Evolutionary conservation across 2,113 vertebrate species (phyloP).

Genomic region (Anthoscopus minutus): DNA sequence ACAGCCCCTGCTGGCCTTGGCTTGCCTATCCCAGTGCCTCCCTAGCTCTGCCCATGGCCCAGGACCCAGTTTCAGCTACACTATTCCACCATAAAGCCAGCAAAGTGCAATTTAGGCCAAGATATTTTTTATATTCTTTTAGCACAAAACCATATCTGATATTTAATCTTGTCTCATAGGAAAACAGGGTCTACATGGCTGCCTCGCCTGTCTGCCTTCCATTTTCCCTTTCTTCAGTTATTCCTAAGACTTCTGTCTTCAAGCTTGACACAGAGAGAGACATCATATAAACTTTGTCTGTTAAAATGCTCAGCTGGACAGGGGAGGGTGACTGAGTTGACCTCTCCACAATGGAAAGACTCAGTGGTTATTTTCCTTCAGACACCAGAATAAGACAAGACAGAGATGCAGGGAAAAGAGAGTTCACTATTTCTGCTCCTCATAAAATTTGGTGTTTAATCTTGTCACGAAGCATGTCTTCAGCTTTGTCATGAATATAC

Average conservation of each 20-base stretch:
- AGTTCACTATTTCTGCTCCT: background rate
- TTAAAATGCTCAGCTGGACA: background rate
- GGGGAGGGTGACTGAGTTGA: fast-evolving
- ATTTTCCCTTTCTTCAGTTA: background rate
- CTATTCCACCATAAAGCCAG: background rate
- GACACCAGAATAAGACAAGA: background rate
- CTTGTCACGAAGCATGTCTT: background rate
- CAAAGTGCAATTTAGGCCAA: background rate
- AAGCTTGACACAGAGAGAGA: background rate
- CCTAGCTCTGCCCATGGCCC: background rate
- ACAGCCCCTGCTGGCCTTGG: background rate
- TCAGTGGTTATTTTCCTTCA: background rate
- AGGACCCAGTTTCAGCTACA: background rate
- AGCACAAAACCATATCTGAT: background rate
- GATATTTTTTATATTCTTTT: background rate
- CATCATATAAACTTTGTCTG: background rate
- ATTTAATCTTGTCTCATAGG: background rate
- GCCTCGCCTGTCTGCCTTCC: background rate
- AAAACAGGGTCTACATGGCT: background rate
- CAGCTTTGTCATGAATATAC: background rate
- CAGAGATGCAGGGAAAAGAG: background rate
- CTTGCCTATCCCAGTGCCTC: background rate
- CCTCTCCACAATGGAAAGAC: background rate
- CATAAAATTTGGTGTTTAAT: background rate
- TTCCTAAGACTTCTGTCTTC: background rate